A percentile compares a stretch with the other conserved stretches of the same genome.
Conservation (phyloP, 2,113 vertebrate genomes). For the Hydrolagus affinis region DNA sequence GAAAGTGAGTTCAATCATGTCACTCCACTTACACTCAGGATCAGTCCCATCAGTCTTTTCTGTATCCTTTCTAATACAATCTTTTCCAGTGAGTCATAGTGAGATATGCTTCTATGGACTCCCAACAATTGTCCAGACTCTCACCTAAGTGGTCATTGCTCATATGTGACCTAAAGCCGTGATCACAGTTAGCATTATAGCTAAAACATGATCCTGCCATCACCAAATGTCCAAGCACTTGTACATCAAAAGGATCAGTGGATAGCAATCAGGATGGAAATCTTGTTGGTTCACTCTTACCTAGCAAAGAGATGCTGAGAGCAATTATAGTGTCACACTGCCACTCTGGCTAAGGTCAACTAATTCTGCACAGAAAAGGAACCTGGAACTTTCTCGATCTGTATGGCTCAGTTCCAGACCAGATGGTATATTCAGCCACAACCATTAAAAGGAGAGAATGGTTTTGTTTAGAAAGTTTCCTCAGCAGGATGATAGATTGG, state of each 20-base stretch:
- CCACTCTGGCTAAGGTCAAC: neutral
- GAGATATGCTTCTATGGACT: neutral
- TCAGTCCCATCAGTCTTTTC: no score
- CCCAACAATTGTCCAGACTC: neutral
- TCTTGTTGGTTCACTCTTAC: neutral
- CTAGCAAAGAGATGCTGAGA: neutral
- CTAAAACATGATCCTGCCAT: neutral
- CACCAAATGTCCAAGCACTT: neutral
- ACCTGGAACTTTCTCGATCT: neutral
- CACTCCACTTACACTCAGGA: no score
- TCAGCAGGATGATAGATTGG: no score
- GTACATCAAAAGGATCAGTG: neutral
- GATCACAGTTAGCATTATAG: neutral
- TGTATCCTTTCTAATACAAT: no score
- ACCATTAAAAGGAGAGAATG: no score
- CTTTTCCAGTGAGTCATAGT: neutral
- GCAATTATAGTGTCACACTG: neutral
- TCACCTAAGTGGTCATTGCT: neutral
- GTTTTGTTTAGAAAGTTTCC: no score
- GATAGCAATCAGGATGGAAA: no score
- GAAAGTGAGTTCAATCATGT: neutral
- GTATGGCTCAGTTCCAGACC: neutral
- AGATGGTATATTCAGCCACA: neutral
- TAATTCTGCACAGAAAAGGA: neutral
- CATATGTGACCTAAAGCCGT: neutral